These are phyloP conservation scores for Drosophila cardini DNA, from an alignment of 1,140 invertebrate species.

Conservation along the genomic window DNA sequence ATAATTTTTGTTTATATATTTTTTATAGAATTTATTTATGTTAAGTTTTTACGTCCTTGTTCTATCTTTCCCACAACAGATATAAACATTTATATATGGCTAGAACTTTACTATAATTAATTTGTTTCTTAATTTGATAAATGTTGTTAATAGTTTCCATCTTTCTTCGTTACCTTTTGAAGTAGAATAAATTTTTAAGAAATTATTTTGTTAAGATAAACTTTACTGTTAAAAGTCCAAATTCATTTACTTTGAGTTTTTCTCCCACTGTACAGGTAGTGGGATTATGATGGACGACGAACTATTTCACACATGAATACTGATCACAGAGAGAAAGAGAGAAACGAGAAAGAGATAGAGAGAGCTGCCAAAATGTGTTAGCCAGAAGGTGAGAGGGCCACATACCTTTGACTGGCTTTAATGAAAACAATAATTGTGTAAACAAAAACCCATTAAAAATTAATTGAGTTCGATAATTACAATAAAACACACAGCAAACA, in stretches of 20 bases:
- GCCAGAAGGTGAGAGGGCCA: conserved; percentile 16
- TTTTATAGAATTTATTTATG: no score
- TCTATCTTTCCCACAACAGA: no score
- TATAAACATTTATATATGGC: no score
- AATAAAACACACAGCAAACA: conserved; percentile 29
- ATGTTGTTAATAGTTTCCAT: no score
- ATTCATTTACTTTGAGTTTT: background rate
- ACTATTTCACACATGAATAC: conserved; percentile 72
- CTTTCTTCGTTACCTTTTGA: no score
- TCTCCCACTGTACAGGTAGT: background rate
- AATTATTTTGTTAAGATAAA: no score
- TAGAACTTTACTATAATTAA: no score
- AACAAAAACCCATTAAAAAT: conserved; percentile 76
- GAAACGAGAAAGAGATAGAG: background rate
- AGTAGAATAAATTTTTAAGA: no score
- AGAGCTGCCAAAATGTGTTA: conserved; percentile 57
- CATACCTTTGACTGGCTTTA: conserved; percentile 34
- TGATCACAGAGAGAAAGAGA: conserved; percentile 12
- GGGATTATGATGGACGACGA: conserved; percentile 43
- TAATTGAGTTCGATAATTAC: conserved; percentile 81
- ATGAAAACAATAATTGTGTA: conserved; percentile 76
- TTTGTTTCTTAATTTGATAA: no score
- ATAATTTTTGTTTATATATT: no score
- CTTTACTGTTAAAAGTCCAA: background rate
- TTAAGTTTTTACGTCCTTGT: no score